Evolutionary conservation across 2,797 vertebrate species (phyloP), one percentile per base, ranked within the genome.

Genomic region (Takifugu rubripes): DNA sequence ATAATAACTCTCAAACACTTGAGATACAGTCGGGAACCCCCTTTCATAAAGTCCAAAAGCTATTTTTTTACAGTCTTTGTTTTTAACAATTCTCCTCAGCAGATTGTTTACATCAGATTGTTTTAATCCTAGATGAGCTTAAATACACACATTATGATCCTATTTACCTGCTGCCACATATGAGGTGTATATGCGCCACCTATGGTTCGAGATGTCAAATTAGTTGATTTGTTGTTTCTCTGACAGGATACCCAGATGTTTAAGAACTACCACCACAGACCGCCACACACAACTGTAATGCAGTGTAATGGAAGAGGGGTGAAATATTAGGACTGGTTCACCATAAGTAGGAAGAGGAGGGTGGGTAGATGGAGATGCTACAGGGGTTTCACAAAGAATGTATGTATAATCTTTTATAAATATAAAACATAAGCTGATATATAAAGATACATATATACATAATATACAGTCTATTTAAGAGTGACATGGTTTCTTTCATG

Each of bases 391-490:
- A 54, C 66, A 83, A 82, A 75, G 86, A 90, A 88, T 91, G 84
- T 90, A 90, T 90, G 84, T 88, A 83, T 84, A 86, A 84, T 78
- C 74, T 68, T 84, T 82, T 79, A 84, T 82, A 78, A 69, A 81
- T 80, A 83, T 68, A 79, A 82, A 81, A 77, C 46, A 87, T 81
- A 88, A 85, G 83, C 81, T 85, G 69, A 77, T 66, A 67, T 17
- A 65, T 56, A 60, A 70, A 70, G 82, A 79, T 59, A 71, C 40
- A 74, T 70, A 68, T 72, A 64, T 71, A 71, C 80, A 81, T 78
- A 26, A 27, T 36, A 52, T 26, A 68, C 49, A 63, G 44, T 74
- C 64, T 85, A 82, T 79, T 67, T 77, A 79, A 75, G 68, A 74
- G 52, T 70, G 73, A 78, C 71, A 68, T 56, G 61, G 53, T 76